phyloP scores from a whole-genome alignment of 2,888 invertebrate species.

The Agrilus mali region DNA sequence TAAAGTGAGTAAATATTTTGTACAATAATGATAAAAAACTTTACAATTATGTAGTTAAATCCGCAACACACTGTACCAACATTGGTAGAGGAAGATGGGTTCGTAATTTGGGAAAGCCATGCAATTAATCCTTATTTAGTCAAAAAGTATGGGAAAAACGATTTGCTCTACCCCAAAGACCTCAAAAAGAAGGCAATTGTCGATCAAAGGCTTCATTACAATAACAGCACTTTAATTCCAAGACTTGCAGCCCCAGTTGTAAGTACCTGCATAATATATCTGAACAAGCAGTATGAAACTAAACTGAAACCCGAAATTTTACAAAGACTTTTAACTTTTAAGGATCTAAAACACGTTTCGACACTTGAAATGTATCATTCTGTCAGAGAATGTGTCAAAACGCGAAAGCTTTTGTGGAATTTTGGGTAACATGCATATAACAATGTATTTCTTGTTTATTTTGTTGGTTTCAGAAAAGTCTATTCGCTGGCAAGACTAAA shows the following conservation, averaged over 20 bases:
- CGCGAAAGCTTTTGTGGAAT: too few relatives aligned
- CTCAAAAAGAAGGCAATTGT: slow-evolving; percentile 38
- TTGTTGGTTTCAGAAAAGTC: slow-evolving; percentile 37
- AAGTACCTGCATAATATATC: too few relatives aligned
- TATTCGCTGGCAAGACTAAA: slow-evolving; percentile 6
- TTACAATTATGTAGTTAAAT: slow-evolving; percentile 42
- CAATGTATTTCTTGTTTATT: too few relatives aligned
- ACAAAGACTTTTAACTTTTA: too few relatives aligned
- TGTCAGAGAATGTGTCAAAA: too few relatives aligned
- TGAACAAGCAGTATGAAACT: too few relatives aligned
- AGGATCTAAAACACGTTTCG: too few relatives aligned
- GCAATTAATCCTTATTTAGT: slow-evolving; percentile 40
- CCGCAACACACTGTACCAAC: slow-evolving; percentile 46
- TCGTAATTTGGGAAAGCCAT: slow-evolving; percentile 37
- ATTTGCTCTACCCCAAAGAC: slow-evolving; percentile 44
- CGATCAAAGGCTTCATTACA: slow-evolving; percentile 42
- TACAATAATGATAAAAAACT: neutral
- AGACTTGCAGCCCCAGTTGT: slow-evolving; percentile 35
- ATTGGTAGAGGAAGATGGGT: slow-evolving; percentile 39
- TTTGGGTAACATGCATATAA: too few relatives aligned
- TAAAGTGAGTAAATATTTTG: too few relatives aligned
- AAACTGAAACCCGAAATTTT: too few relatives aligned
- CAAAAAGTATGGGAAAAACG: slow-evolving; percentile 39
- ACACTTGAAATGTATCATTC: too few relatives aligned
- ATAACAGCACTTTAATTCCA: slow-evolving; percentile 38